A percentile compares a stretch with the other conserved stretches of the same genome.
Conservation (phyloP, 1,140 invertebrate genomes). For the Ooceraea biroi region DNA sequence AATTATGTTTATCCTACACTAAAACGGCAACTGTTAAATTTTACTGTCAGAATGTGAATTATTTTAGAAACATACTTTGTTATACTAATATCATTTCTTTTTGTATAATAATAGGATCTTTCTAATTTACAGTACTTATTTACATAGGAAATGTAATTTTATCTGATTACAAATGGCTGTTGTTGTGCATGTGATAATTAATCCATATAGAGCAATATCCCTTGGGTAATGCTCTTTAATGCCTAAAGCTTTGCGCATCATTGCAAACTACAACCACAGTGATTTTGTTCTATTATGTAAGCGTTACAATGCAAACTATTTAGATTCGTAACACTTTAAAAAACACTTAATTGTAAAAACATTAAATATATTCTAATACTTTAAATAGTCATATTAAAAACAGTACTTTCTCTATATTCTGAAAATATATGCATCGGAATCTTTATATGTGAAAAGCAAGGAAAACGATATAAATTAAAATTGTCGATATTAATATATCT, state of each 20-base stretch:
- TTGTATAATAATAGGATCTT: not conserved
- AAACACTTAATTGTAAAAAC: too few species aligned
- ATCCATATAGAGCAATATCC: constrained; percentile 12
- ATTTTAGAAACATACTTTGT: not conserved
- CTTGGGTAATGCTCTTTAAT: constrained; percentile 43
- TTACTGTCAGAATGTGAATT: too few species aligned
- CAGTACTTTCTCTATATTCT: not conserved
- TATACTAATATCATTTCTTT: not conserved
- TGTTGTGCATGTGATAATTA: constrained; percentile 28
- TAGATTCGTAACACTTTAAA: not conserved
- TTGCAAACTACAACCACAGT: constrained; percentile 35
- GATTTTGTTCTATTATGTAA: constrained; percentile 11
- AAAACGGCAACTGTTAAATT: too few species aligned
- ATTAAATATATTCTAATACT: too few species aligned
- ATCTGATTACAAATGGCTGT: constrained; percentile 22
- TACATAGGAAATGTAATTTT: constrained; percentile 12
- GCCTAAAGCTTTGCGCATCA: constrained; percentile 31
- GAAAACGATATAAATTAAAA: not conserved
- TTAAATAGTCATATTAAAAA: too few species aligned
- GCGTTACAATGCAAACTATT: constrained; percentile 31
- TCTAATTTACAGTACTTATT: not conserved
- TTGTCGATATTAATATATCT: not conserved
- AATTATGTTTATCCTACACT: too few species aligned
- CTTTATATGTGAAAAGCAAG: not conserved
- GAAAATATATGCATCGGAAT: constrained; percentile 5